These are phyloP conservation scores for Timema cristinae DNA, from an alignment of 2,888 invertebrate genomes.

Conservation along the genomic window DNA sequence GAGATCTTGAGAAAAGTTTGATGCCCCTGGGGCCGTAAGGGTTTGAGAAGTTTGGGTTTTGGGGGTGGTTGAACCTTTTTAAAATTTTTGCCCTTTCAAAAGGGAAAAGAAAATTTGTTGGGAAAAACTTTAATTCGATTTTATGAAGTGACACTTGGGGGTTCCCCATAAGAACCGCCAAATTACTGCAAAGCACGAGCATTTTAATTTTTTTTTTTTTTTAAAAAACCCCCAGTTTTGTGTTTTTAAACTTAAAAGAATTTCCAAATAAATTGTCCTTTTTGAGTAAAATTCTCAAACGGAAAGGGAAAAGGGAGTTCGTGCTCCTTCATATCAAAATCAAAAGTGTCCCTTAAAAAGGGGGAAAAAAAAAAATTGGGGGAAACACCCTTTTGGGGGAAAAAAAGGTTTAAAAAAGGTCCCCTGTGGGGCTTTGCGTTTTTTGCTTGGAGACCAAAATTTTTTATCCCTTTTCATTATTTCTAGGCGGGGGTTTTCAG, in stretches of 20 bases:
- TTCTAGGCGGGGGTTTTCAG: conserved; percentile 28
- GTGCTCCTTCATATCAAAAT: conserved; percentile 26
- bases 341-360: conserved; percentile 26
- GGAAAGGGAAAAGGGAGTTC: conserved; percentile 31
- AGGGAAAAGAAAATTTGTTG: conserved; percentile 26
- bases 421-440: conserved; percentile 30
- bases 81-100: conserved; percentile 31
- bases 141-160: conserved; percentile 24
- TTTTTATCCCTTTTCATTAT: conserved; percentile 33
- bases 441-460: conserved; percentile 31
- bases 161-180: conserved; percentile 26
- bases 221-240: conserved; percentile 23
- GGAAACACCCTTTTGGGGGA: conserved; percentile 32
- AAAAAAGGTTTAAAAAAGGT: conserved; percentile 30
- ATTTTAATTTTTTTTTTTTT: too few relatives aligned
- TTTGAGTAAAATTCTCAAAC: conserved; percentile 28
- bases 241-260: conserved; percentile 27
- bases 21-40: conserved; percentile 23
- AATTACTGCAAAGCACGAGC: not conserved
- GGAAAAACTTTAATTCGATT: conserved; percentile 30
- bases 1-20: too few relatives aligned
- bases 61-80: conserved; percentile 28
- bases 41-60: conserved; percentile 30
- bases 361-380: conserved; percentile 33
- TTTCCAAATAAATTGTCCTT: conserved; percentile 24